Conservation (phyloP, 2,797 vertebrate species). For the Silurus aristotelis region DNA sequence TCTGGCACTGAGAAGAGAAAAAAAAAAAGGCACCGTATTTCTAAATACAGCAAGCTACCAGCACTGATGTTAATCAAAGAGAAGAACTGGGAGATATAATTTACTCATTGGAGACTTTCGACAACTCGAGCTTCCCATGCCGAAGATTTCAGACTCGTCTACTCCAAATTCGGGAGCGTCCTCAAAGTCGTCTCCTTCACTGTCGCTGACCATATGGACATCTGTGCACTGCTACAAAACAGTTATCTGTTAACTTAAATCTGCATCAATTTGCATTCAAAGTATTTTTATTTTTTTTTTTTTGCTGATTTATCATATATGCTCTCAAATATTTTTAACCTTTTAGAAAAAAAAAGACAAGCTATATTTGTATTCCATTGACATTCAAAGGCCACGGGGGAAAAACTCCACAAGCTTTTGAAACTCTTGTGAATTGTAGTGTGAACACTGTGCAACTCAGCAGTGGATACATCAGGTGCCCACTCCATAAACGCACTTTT, state of each 20-base stretch:
- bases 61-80: background rate
- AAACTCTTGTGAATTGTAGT: constrained; percentile 20
- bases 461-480: background rate
- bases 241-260: background rate
- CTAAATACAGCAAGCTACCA: background rate
- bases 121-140: constrained; percentile 86
- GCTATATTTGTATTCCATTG: background rate
- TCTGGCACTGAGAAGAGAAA: constrained; percentile 86
- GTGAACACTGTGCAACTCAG: constrained; percentile 18
- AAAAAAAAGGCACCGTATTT: constrained; percentile 6
- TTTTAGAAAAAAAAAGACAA: no score
- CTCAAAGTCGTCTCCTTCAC: constrained; percentile 97
- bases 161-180: constrained; percentile 97
- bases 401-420: background rate
- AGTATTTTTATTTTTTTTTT: no score
- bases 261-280: background rate
- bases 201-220: constrained; percentile 99
- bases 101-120: constrained; percentile 98
- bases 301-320: background rate
- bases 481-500: constrained; percentile 13
- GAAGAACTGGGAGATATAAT: constrained; percentile 52
- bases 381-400: background rate
- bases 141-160: constrained; percentile 97
- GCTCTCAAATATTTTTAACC: background rate
- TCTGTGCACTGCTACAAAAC: constrained; percentile 82